Evolutionary conservation across 2,888 invertebrate genomes (phyloP).

Genomic region (Eristalinus sepulchralis): DNA sequence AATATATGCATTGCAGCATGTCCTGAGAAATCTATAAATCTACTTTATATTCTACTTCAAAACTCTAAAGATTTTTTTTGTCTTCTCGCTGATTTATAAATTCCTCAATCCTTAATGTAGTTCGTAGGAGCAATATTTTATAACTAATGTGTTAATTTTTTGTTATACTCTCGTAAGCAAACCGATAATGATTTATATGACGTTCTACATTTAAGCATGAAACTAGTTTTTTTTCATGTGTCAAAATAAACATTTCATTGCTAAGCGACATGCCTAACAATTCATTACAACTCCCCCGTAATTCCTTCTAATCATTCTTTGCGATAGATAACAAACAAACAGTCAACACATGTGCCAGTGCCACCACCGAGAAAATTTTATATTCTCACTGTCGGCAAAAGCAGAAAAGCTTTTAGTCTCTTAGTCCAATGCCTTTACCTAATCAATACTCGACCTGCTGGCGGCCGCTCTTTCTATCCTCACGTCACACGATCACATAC

Average conservation of each 20-base stretch:
- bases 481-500: constrained; percentile 34
- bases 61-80: too few species aligned
- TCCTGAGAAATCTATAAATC: too few species aligned
- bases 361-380: background rate
- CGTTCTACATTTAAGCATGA: background rate
- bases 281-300: background rate
- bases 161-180: background rate
- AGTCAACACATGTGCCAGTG: background rate
- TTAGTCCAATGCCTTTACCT: background rate
- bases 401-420: background rate
- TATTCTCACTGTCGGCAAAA: background rate
- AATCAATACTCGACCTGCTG: background rate
- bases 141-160: background rate
- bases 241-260: background rate
- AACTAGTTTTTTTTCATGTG: background rate
- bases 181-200: background rate
- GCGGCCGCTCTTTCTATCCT: background rate
- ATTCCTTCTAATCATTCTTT: background rate
- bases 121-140: too few species aligned
- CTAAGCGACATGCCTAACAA: background rate
- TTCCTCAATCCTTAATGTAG: too few species aligned
- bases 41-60: too few species aligned
- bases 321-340: background rate
- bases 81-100: too few species aligned
- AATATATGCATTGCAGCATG: too few species aligned